Base-by-base conservation (phyloP, 1,140 invertebrate species). In the Drosophila tsacasi region DNA sequence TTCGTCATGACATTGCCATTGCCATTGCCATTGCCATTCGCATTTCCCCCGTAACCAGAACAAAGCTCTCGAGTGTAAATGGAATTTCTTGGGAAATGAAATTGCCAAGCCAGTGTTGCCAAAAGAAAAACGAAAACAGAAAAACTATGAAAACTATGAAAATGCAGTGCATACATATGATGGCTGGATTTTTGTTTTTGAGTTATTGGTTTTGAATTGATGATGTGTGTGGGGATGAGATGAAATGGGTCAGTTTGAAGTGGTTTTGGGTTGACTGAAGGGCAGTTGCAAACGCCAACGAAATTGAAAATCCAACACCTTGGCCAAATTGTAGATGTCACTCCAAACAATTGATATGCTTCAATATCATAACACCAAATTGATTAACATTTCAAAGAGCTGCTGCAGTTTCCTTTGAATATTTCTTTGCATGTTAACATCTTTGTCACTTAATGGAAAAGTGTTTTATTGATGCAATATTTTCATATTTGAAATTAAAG, bases 181-280 rank as follows among this genome's bases (percentile, higher is more conserved):
- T 83, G 69, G 79, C 54, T 69, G 73, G 61, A 61, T 71, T 83
- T 79, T 77, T 78, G 84, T 83, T 87, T 87, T 87, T 87, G 83
- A 87, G 84, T 78, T 86, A 86, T 86, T 86, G 83, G 84, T 83
- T 83, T 87, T 81, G 84, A 87, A 89, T 83, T 89, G 83, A 87
- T 83, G 84, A 67, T 71, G 65, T 64, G 59, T 58, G 30, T 67
- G 82, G 55, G 44, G 32, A 59, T 71, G 66, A 52, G 39, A 37
- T 67, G 30, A 69, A 69, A 42, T 25, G 66, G 49, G 35, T 46
- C 47, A 30, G 23, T 32, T 39, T 47, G 25, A 10, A 67, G 30
- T 66, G 37, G 66, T 35, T 40, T 37, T 57, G 19, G 17, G 30
- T 13, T 44, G 5, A 63, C 13, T 21, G 9, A 42, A 37, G 19